phyloP scores from a whole-genome alignment of 2,113 vertebrate genomes.

The Mormoops blainvillei region DNA sequence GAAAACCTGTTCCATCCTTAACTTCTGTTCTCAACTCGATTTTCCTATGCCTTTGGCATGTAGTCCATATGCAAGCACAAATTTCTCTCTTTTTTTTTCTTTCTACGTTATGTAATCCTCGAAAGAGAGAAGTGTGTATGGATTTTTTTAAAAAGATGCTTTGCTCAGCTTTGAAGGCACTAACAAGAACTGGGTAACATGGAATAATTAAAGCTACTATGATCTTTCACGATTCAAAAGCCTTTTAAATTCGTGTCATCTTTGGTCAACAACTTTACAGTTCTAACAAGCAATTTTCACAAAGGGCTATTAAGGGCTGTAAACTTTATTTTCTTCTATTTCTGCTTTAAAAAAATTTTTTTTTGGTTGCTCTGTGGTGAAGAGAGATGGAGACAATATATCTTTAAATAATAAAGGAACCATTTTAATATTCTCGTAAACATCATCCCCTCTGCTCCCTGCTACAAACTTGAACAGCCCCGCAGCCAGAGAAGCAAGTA shows the following conservation, averaged over 20 bases:
- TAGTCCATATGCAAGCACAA: not conserved
- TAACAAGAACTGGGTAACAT: conserved; percentile 53
- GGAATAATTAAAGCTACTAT: conserved; percentile 71
- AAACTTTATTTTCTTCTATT: conserved; percentile 77
- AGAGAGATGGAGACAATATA: conserved; percentile 65
- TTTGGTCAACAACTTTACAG: conserved; percentile 74
- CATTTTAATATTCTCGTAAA: conserved; percentile 76
- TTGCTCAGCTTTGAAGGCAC: conserved; percentile 45
- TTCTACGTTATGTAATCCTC: not conserved
- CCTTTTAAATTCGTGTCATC: conserved; percentile 70
- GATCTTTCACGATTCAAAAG: conserved; percentile 48
- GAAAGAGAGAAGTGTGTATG: not conserved
- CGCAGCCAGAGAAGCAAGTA: conserved; percentile 66
- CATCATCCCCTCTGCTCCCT: conserved; percentile 68
- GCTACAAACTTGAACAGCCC: conserved; percentile 67
- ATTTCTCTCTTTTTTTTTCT: not conserved
- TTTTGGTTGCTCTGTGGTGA: conserved; percentile 53
- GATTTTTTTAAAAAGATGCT: not conserved
- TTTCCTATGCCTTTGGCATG: not conserved
- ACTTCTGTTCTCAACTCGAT: not conserved
- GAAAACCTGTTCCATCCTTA: not conserved
- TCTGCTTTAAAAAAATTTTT: conserved; percentile 24
- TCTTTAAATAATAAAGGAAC: conserved; percentile 69
- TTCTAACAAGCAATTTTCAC: conserved; percentile 75
- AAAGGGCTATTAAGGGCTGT: conserved; percentile 69